These are phyloP conservation scores for Macrobrachium rosenbergii DNA, from an alignment of 1,140 invertebrate genomes.

Conservation along the genomic window DNA sequence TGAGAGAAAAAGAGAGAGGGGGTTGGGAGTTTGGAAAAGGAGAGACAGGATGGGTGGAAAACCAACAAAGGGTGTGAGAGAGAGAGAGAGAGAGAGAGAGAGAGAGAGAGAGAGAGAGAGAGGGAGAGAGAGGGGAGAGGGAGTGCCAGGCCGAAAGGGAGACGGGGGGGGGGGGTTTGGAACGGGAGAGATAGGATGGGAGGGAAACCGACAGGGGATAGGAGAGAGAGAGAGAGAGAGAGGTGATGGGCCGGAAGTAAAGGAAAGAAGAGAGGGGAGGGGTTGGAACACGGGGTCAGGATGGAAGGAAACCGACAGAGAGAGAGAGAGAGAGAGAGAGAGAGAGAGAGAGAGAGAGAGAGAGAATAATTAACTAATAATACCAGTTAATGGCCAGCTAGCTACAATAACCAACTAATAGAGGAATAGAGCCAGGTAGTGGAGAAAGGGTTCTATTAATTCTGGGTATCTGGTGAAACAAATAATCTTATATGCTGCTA, in stretches of 20 bases:
- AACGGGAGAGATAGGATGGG: not conserved
- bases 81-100: not conserved
- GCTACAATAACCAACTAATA: no score
- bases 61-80: not conserved
- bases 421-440: no score
- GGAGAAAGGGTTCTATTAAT: no score
- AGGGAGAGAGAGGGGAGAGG: not conserved
- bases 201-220: not conserved
- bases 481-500: no score
- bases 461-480: no score
- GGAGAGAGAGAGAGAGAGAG: not conserved
- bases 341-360: slow-evolving; percentile 16
- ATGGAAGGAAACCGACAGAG: not conserved
- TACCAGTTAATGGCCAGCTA: no score
- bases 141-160: not conserved
- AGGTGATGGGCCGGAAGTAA: not conserved
- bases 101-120: not conserved
- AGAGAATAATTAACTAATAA: no score
- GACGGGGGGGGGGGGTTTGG: not conserved
- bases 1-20: not conserved
- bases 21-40: not conserved
- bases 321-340: slow-evolving; percentile 18
- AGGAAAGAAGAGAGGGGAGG: not conserved
- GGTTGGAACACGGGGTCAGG: not conserved
- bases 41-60: not conserved